These are phyloP conservation scores for Epistrophe eligans DNA, from an alignment of 2,888 invertebrate species.

Conservation along the genomic window DNA sequence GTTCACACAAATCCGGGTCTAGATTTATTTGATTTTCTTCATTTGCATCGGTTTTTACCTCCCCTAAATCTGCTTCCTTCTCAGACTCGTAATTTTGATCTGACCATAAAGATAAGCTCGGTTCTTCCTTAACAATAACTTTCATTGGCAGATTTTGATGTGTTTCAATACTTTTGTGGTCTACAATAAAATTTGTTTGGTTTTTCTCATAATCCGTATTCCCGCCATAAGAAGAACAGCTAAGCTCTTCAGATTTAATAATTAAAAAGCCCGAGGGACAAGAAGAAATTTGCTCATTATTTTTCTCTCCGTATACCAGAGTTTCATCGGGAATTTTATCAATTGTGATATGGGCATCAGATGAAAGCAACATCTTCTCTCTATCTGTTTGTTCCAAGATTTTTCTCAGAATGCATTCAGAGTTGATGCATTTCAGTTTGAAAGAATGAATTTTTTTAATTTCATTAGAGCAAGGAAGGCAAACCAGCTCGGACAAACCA, in stretches of 20 bases:
- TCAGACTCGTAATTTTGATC: background rate
- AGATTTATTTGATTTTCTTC: conserved; percentile 79
- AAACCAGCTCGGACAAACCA: background rate
- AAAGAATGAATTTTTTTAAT: background rate
- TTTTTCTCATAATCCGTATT: background rate
- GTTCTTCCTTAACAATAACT: background rate
- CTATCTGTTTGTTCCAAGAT: background rate
- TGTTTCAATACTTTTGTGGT: background rate
- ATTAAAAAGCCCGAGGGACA: background rate
- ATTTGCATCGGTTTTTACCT: background rate
- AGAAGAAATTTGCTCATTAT: background rate
- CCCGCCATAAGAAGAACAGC: background rate
- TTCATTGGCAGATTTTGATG: background rate
- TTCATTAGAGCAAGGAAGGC: background rate
- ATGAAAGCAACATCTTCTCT: background rate
- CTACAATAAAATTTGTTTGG: background rate
- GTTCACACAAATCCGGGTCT: no score
- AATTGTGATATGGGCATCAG: background rate
- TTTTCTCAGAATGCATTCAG: background rate
- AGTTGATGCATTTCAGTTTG: conserved; percentile 8
- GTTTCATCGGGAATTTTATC: background rate
- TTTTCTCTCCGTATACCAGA: background rate
- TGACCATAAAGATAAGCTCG: no score
- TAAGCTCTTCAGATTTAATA: conserved; percentile 5
- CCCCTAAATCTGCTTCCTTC: background rate